Percentiles rank a stretch among this genome's conserved stretches.
phyloP scores from a whole-genome alignment of 2,888 invertebrate species.

The Lithosia quadra region DNA sequence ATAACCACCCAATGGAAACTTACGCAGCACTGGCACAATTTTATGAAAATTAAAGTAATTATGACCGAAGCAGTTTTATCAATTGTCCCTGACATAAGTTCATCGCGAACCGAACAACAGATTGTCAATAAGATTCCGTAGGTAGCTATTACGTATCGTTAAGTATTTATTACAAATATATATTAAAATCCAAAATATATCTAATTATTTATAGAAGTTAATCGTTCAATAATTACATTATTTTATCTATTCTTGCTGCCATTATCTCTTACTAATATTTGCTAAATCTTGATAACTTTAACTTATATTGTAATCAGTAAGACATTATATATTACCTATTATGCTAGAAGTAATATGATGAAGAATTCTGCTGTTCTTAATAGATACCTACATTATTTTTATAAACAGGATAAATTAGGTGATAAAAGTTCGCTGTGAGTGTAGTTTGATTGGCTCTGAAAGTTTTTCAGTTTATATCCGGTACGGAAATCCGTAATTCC shows the following conservation, averaged over 20 bases:
- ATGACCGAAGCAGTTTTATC: constrained; percentile 72
- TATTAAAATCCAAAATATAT: background rate
- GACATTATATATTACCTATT: too few relatives aligned
- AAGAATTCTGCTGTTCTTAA: too few relatives aligned
- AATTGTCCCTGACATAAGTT: constrained; percentile 79
- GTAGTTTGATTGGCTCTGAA: too few relatives aligned
- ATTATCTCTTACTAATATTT: background rate
- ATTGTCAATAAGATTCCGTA: constrained; percentile 79
- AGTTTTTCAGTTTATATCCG: too few relatives aligned
- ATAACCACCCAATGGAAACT: constrained; percentile 28
- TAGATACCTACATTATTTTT: too few relatives aligned
- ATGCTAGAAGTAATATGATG: background rate
- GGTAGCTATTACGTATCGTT: constrained; percentile 44
- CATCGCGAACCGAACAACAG: constrained; percentile 73
- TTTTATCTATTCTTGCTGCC: background rate
- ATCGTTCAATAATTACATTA: background rate
- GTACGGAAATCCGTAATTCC: too few relatives aligned
- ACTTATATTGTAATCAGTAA: too few relatives aligned
- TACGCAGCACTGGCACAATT: constrained; percentile 39
- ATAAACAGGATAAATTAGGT: too few relatives aligned
- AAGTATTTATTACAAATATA: constrained; percentile 7
- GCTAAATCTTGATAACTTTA: too few relatives aligned
- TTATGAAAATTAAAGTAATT: constrained; percentile 69
- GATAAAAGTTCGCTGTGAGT: too few relatives aligned
- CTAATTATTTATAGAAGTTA: background rate